A percentile compares a stretch with the other conserved stretches of the same genome.
Evolutionary conservation across 2,888 invertebrate species (phyloP).

Genomic region (Koerneria pararmatus): DNA sequence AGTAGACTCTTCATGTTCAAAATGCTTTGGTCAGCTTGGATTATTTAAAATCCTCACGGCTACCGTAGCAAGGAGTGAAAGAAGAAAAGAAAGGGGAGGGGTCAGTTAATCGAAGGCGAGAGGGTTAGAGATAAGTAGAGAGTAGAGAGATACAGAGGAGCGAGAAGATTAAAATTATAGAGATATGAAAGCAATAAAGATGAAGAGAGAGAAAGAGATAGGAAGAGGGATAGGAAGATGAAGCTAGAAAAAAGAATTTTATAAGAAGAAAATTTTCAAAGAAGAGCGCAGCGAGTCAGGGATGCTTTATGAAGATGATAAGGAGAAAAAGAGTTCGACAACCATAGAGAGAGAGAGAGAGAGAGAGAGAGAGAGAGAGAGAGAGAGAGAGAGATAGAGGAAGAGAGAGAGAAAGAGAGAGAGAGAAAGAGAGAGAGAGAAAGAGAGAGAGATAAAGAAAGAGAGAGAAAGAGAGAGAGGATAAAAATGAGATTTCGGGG

Average conservation of each 20-base stretch:
- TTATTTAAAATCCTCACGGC: too few relatives aligned
- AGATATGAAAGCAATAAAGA: neutral
- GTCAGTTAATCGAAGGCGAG: neutral
- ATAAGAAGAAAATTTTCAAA: too few relatives aligned
- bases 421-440: neutral
- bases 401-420: neutral
- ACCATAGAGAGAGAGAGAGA: neutral
- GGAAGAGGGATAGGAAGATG: neutral
- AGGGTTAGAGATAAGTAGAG: neutral
- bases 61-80: too few relatives aligned
- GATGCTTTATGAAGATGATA: too few relatives aligned
- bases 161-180: neutral
- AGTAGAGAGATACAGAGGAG: neutral
- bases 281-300: too few relatives aligned
- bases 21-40: too few relatives aligned
- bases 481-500: neutral
- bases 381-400: constrained; percentile 2
- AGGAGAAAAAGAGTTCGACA: neutral
- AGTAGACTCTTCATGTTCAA: too few relatives aligned
- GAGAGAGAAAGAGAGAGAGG: neutral
- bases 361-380: constrained; percentile 7
- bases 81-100: neutral
- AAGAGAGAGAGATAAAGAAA: neutral
- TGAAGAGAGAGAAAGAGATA: neutral
- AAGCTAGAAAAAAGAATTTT: neutral